Conservation (phyloP, 2,888 invertebrate species). For the Papilio gigon region DNA sequence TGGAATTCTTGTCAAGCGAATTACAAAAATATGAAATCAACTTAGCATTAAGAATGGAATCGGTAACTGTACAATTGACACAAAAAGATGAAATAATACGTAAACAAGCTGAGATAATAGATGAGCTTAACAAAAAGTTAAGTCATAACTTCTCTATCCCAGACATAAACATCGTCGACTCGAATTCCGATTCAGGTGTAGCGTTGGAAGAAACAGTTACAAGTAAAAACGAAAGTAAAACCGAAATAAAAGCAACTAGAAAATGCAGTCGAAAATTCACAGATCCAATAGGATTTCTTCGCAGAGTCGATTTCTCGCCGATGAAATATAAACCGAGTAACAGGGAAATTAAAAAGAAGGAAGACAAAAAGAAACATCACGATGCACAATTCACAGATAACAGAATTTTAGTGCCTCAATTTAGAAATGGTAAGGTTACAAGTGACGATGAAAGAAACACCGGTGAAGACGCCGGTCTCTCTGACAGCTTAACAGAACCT, state of each 20-base stretch:
- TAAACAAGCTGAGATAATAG: slow-evolving; percentile 67
- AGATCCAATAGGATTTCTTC: slow-evolving; percentile 75
- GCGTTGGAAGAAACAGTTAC: slow-evolving; percentile 66
- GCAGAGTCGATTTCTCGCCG: slow-evolving; percentile 77
- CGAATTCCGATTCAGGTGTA: slow-evolving; percentile 77
- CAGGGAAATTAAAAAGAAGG: slow-evolving; percentile 69
- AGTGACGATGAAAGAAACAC: slow-evolving; percentile 69
- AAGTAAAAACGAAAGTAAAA: slow-evolving; percentile 58
- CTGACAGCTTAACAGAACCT: slow-evolving; percentile 63
- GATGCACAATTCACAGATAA: slow-evolving; percentile 63
- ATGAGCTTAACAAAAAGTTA: slow-evolving; percentile 66
- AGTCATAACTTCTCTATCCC: slow-evolving; percentile 62
- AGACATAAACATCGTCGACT: slow-evolving; percentile 69
- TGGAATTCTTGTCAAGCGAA: slow-evolving; percentile 74
- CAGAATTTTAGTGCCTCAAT: slow-evolving; percentile 59
- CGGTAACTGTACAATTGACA: slow-evolving; percentile 69
- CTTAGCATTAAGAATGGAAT: slow-evolving; percentile 69
- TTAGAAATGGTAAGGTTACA: slow-evolving; percentile 63
- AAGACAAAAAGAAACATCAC: slow-evolving; percentile 68
- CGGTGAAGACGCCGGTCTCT: slow-evolving; percentile 62
- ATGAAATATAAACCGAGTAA: slow-evolving; percentile 75
- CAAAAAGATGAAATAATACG: slow-evolving; percentile 73
- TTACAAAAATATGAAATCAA: slow-evolving; percentile 76
- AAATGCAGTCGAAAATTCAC: slow-evolving; percentile 76
- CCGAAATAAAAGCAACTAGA: slow-evolving; percentile 65